Conservation (phyloP, 2,113 vertebrate genomes). For the rat (Rattus norvegicus) region GRCr8 NC_086037.1:34770501-34771000, state of each 20-base stretch:
- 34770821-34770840: background rate
- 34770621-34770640: background rate
- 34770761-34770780: background rate
- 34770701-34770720: background rate
- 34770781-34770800: too few relatives aligned
- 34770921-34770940: background rate
- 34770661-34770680: too few relatives aligned
- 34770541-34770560: background rate
- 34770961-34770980: background rate
- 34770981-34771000: background rate
- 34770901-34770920: background rate
- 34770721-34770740: background rate
- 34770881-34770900: background rate
- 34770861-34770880: background rate
- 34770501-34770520: background rate
- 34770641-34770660: background rate
- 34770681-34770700: too few relatives aligned
- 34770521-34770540: background rate
- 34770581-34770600: background rate
- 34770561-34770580: background rate
- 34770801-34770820: too few relatives aligned
- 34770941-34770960: background rate
- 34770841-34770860: constrained; percentile 3
- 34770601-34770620: background rate
- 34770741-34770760: background rate